Evolutionary conservation across 2,888 invertebrate species (phyloP), one percentile per base, ranked within the genome.

Genomic region (Cheilosia grossa): DNA sequence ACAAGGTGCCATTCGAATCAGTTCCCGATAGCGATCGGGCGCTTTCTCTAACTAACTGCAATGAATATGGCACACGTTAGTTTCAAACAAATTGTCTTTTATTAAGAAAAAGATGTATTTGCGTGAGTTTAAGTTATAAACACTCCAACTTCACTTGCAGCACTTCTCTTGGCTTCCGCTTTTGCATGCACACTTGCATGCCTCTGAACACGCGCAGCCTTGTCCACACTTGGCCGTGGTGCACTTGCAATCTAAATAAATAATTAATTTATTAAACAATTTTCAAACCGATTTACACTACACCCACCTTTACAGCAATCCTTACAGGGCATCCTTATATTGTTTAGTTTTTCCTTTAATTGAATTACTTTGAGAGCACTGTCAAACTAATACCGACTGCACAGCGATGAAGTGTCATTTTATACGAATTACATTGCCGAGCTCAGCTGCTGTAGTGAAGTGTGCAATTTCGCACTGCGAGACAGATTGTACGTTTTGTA

Each of bases 131-230:
- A 63, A 17, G 15, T 24, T 3, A 53, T 42, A 27, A 0, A 2
- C n/a, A 10, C 2, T n/a, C 9, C 37, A 47, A 1, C 19, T 17
- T 72, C 24, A 79, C 51, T 79, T 79, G 59, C 83, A 83, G 17
- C 83, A 83, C 3, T 74, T 58, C 0, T 74, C 83, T 44, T 79
- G 61, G 0, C 64, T 21, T 42, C 49, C 70, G 19, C 9, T 19
- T n/a, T 83, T 83, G 64, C 83, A 83, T 9, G 83, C 44, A 47
- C 83, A 83, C 24, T 79, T 83, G 59, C 83, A 83, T 0, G 56
- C 24, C n/a, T 74, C 63, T 0, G 69, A 64, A n/a, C 83, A 83
- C 7, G 42, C 44, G 33, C 83, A 83, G 10, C 73, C 69, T 21
- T 79, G 51, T 24, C 83, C 74, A 24, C 83, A 83, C 21, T 75